Evolutionary conservation across 2,888 invertebrate species (phyloP).

Genomic region (Nesidiocoris tenuis): DNA sequence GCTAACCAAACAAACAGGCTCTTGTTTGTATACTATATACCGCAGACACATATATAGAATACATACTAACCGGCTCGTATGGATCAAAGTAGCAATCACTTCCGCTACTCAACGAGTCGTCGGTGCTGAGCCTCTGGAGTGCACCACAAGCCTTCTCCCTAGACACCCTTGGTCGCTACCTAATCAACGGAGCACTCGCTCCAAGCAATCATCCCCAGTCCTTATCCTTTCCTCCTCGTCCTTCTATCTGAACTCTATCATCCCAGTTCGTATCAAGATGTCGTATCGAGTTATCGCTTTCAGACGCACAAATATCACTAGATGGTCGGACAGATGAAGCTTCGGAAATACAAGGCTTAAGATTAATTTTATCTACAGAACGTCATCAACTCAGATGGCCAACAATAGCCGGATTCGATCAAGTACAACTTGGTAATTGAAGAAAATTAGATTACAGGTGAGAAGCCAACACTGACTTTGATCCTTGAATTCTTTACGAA

Average conservation of each 20-base stretch:
- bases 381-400: too few species aligned
- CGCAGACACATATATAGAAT: not conserved
- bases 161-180: not conserved
- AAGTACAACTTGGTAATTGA: too few species aligned
- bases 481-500: too few species aligned
- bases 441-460: too few species aligned
- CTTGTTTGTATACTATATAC: not conserved
- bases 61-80: constrained; percentile 22
- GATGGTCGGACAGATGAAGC: too few species aligned
- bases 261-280: not conserved
- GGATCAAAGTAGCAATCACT: constrained; percentile 41
- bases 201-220: too few species aligned
- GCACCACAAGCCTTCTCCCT: not conserved
- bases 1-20: not conserved
- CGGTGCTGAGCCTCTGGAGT: too few species aligned
- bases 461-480: too few species aligned
- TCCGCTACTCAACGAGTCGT: constrained; percentile 26
- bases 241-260: not conserved
- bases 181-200: not conserved
- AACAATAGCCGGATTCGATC: too few species aligned
- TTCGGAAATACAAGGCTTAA: too few species aligned
- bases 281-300: not conserved
- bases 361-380: too few species aligned
- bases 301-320: too few species aligned
- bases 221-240: not conserved